Evolutionary conservation across 2,113 vertebrate genomes (phyloP), one percentile per base, ranked within the genome.

Genomic region (Chaetodon auriga): DNA sequence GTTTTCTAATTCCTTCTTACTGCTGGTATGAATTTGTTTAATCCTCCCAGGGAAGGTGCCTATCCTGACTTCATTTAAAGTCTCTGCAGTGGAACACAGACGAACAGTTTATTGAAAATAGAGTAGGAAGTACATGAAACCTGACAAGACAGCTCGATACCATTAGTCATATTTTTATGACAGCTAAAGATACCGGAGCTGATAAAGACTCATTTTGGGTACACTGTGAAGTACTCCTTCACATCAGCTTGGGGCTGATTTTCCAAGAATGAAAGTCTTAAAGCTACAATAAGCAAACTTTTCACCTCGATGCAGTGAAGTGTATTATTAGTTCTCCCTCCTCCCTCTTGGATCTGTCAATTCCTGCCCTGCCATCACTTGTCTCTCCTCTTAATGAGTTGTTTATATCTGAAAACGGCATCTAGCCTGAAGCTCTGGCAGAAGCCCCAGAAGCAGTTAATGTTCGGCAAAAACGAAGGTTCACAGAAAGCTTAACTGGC

Each of bases 351-450:
- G 36, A 35, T 75, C 73, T 61, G 68, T 79, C 64, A 58, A 6
- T 38, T 87, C 63, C 23, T 62, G 55, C 36, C 64, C 73, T 78
- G 73, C 49, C 75, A 78, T 68, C 80, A 75, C 73, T 81, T 72
- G 6, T 75, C 4, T 4, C 75, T 87, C 48, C 48, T 51, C 58
- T 25, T 36, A 74, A 73, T 76, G 65, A 73, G 43, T 25, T 66
- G 65, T 80, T 84, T 76, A 51, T 66, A 79, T 41, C 79, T 81
- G 71, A 68, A 73, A 75, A 63, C 23, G 2, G 43, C 66, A 65
- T 80, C 23, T 66, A 13, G 25, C 72, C 82, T 68, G 30, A 75
- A 60, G 62, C 62, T 18, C 25, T 62, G 35, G 66, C 53, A 63
- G 41, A 71, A 68, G 62, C 51, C 36, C 68, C 75, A 71, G 23